Evolutionary conservation across 2,113 vertebrate genomes (phyloP).

Genomic region (Elanus axillaris): DNA sequence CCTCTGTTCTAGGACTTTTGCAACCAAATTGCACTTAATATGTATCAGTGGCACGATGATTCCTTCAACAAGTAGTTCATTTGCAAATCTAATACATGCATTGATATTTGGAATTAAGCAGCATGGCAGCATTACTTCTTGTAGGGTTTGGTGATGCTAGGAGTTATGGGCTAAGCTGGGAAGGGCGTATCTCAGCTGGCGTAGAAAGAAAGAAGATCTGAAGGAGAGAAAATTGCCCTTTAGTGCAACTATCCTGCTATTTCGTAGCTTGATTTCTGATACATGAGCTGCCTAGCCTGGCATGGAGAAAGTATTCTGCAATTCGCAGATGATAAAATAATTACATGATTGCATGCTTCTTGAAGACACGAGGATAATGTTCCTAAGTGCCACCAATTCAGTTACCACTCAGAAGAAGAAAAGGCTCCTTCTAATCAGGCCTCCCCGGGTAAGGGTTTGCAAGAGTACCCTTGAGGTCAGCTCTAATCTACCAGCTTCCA

Average conservation of each 20-base stretch:
- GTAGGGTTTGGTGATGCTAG: neutral
- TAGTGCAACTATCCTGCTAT: neutral
- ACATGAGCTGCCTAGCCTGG: neutral
- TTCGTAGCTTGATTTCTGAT: neutral
- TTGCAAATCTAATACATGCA: neutral
- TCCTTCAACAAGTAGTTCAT: neutral
- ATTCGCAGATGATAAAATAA: neutral
- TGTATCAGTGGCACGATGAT: rapidly evolving
- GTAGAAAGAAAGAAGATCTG: neutral
- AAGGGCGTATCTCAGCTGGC: neutral
- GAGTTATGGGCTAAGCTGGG: neutral
- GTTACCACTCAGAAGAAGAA: neutral
- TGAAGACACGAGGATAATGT: neutral
- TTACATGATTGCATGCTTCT: neutral
- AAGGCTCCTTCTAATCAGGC: neutral
- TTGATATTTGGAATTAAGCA: neutral
- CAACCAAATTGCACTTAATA: neutral
- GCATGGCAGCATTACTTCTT: rapidly evolving
- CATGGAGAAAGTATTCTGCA: neutral
- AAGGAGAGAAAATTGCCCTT: neutral
- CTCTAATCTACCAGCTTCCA: neutral
- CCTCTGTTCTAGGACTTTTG: neutral
- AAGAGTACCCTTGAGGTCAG: neutral
- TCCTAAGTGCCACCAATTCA: neutral
- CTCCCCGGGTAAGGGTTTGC: neutral